Conservation (phyloP, 2,797 vertebrate genomes). For the Chaetodon trifasciatus region DNA sequence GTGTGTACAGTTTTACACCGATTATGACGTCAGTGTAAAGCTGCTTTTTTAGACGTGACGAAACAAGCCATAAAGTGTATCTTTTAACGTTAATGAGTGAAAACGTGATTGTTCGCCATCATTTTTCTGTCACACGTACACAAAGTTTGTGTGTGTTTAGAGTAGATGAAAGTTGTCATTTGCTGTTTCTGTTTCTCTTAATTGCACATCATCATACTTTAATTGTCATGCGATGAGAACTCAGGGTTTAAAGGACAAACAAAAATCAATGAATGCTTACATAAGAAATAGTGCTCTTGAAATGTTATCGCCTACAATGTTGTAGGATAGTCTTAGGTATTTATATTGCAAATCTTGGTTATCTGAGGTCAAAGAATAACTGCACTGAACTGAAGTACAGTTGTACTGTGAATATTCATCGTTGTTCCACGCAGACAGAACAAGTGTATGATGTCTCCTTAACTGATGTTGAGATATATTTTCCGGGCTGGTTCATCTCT, state of each 20-base stretch:
- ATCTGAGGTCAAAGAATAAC: constrained; percentile 30
- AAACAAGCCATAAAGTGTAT: constrained; percentile 78
- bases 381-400: constrained; percentile 44
- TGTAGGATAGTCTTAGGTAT: constrained; percentile 48
- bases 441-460: constrained; percentile 1
- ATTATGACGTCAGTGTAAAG: constrained; percentile 31
- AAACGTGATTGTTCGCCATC: constrained; percentile 16
- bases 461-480: constrained; percentile 18
- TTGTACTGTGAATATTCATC: constrained; percentile 47
- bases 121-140: constrained; percentile 9
- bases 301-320: constrained; percentile 54
- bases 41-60: constrained; percentile 27
- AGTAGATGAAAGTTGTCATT: constrained; percentile 15
- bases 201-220: constrained; percentile 63
- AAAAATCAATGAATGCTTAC: constrained; percentile 61
- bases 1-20: constrained; percentile 59
- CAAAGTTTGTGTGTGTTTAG: constrained; percentile 15
- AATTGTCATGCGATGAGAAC: constrained; percentile 68
- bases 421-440: constrained; percentile 25
- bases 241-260: constrained; percentile 80
- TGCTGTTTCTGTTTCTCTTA: constrained; percentile 44
- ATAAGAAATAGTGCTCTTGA: constrained; percentile 53
- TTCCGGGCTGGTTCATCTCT: constrained; percentile 15
- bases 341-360: constrained; percentile 43
- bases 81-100: constrained; percentile 33